Evolutionary conservation across 2,888 invertebrate species (phyloP).

Genomic region (Tiliacea aurago): DNA sequence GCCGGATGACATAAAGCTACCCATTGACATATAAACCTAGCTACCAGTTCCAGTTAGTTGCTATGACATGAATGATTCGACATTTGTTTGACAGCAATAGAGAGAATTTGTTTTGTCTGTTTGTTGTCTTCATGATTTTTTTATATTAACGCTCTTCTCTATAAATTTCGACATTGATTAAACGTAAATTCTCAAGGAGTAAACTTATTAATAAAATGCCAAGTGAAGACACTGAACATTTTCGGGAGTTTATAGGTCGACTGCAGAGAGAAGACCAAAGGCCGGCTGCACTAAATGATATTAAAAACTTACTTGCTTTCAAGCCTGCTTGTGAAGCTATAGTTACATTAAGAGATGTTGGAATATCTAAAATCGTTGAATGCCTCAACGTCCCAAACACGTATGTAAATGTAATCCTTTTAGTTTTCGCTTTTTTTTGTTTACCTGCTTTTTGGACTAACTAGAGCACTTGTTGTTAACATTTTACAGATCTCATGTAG

Average conservation of each 20-base stretch:
- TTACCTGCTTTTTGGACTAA: background rate
- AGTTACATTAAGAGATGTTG: constrained; percentile 79
- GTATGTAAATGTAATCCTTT: constrained; percentile 73
- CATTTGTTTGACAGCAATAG: constrained; percentile 32
- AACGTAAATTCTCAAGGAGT: constrained; percentile 16
- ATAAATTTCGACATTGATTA: background rate
- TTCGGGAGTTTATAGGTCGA: constrained; percentile 74
- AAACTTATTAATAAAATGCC: constrained; percentile 66
- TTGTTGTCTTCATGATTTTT: constrained; percentile 5
- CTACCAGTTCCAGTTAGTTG: no score
- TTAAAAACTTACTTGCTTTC: constrained; percentile 79
- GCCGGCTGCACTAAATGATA: constrained; percentile 78
- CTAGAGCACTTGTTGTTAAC: background rate
- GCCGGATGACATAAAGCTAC: no score
- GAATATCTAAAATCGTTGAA: constrained; percentile 91
- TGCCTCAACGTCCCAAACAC: constrained; percentile 90
- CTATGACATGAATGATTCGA: background rate
- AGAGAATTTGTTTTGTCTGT: constrained; percentile 36
- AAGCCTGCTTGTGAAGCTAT: constrained; percentile 78
- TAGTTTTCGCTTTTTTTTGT: background rate
- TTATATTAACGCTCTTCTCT: background rate
- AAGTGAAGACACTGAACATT: constrained; percentile 74
- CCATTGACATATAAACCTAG: no score
- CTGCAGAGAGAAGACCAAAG: constrained; percentile 79
- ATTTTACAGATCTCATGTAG: constrained; percentile 64